These are phyloP conservation scores for Saturnia japonica DNA, from an alignment of 2,888 invertebrate species.

Conservation along the genomic window DNA sequence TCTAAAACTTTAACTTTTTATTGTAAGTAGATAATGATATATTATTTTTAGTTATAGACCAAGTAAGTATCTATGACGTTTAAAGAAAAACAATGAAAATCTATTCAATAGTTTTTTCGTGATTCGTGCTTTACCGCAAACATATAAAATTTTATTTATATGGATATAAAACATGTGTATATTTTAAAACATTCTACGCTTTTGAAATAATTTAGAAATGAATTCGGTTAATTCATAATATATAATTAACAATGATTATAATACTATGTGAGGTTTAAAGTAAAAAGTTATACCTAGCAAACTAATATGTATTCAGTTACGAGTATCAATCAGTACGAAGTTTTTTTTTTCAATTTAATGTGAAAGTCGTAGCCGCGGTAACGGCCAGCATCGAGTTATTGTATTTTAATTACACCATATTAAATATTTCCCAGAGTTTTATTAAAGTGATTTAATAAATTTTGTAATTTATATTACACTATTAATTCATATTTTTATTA, in stretches of 20 bases:
- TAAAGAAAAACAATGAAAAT: too few relatives aligned
- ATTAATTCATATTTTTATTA: not conserved
- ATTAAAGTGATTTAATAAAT: not conserved
- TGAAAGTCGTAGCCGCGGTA: not conserved
- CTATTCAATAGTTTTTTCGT: too few relatives aligned
- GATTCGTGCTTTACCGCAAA: too few relatives aligned
- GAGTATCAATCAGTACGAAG: not conserved
- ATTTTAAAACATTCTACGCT: not conserved
- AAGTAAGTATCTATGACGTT: too few relatives aligned
- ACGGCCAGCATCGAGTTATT: not conserved
- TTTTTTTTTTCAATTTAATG: slow-evolving; percentile 3
- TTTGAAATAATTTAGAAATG: not conserved
- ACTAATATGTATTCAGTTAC: not conserved
- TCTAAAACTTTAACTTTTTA: too few relatives aligned
- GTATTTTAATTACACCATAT: not conserved
- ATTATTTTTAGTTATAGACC: too few relatives aligned
- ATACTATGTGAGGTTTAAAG: not conserved
- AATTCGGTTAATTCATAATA: not conserved
- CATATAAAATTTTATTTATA: too few relatives aligned
- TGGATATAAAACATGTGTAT: too few relatives aligned
- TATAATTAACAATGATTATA: not conserved
- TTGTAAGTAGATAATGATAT: too few relatives aligned
- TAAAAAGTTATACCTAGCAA: not conserved
- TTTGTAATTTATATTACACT: not conserved
- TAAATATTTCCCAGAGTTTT: not conserved